Base-by-base conservation (phyloP, 2,797 vertebrate species). In the Melanotaenia nigrans region DNA sequence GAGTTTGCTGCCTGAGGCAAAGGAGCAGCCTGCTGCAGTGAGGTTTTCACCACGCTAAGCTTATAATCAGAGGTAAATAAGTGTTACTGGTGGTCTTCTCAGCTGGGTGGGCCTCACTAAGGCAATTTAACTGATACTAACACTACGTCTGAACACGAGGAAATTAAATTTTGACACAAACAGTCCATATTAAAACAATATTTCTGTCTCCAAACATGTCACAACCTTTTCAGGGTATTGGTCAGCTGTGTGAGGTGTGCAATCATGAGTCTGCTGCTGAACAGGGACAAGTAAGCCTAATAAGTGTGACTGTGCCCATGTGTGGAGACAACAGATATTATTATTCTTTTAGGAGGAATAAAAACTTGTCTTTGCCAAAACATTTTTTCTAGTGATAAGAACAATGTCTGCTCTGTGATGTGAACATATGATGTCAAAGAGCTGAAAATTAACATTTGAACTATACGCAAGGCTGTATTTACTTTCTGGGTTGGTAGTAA, bases 41-140 rank as follows among this genome's bases (percentile, higher is more conserved):
- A 74, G 60, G 55, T 74, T 16, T 71, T 68, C 65, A 73, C 83
- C 69, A 62, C 16, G 58, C 65, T 62, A 58, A 75, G 64, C 63
- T 77, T 71, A 62, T 81, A 79, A 71, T 81, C 32, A 57, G 86
- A 86, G 83, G 86, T 89, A 90, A 81, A 83, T 60, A 58, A 64
- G 35, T 61, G 42, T 74, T 83, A 65, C 45, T 81, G 77, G 63
- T 78, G 63, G 75, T 85, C 53, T 58, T 81, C 81, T 85, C 66
- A 73, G 79, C 80, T 83, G 68, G 77, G 54, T 38, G 49, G 77
- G 79, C 73, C 77, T 88, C 61, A 33, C 81, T 85, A 90, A 91
- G 85, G 86, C 89, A 86, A 81, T 77, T 87, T 62, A 79, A 63
- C 13, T 71, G 84, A 38, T 61, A 57, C 77, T 79, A 85, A 86